Evolutionary conservation across 2,113 vertebrate genomes (phyloP), one percentile per base, ranked within the genome.

Genomic region (Galbula dea): DNA sequence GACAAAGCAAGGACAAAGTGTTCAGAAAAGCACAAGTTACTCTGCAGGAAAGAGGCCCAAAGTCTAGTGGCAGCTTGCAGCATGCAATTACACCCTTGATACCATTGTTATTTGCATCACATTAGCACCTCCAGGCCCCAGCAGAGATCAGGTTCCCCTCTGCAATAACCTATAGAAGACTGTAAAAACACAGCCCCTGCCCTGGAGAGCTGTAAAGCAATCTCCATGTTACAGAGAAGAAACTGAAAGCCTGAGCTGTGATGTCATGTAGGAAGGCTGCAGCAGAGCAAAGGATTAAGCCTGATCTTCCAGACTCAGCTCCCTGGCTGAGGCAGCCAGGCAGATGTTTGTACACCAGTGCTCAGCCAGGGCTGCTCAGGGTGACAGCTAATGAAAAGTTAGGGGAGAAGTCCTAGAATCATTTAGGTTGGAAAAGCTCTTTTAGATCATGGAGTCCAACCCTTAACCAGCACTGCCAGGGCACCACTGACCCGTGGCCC

Each of bases 381-480:
- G n/a, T 8, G 1, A 12, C 3, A 4, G 7, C 29, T 34, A 41
- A 39, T 3, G 3, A n/a, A 26, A 59, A 34, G 3, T 11, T 7
- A 46, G 29, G 23, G 39, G 22, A 68, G 49, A 39, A 74, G 24
- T 11, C 52, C 29, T 30, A 30, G 29, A 30, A 54, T 54, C 52
- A 54, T 54, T 54, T 30, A 30, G 52, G 52, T 54, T 54, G 52
- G 52, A 54, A 54, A 30, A 54, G 52, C 30, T 27, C 52, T 54
- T 29, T 29, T 30, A 30, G 29, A 5, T 54, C 52, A 54, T 32
- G 16, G 29, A 19, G 17, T 29, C 29, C 52, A 54, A 54, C 52
- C 29, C 30, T 19, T 18, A 30, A 10, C 52, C 52, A 19, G 17
- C 29, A 54, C 17, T 54, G 52, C 52, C 29, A 32, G 29, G 29